Conservation (phyloP, 1,140 invertebrate species). For the Zaprionus vittiger region DNA sequence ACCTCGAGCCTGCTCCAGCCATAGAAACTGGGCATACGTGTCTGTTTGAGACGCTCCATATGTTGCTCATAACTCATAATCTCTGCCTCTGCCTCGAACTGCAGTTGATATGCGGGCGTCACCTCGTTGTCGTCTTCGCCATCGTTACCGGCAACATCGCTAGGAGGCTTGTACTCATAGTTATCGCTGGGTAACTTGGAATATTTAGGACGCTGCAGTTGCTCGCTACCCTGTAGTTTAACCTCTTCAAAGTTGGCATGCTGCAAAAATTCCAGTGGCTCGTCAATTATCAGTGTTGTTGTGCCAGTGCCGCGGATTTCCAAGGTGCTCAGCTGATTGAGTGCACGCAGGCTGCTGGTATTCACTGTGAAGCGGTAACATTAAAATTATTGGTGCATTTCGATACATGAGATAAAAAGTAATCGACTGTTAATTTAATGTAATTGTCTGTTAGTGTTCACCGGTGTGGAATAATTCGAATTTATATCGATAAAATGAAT, state of each 20-base stretch:
- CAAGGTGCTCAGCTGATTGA: conserved; percentile 86
- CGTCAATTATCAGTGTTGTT: conserved; percentile 83
- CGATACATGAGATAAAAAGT: background rate
- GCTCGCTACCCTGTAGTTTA: conserved; percentile 66
- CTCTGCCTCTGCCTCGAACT: conserved; percentile 68
- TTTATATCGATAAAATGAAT: background rate
- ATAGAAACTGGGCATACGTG: conserved; percentile 85
- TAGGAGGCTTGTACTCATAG: conserved; percentile 75
- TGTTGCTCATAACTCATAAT: conserved; percentile 88
- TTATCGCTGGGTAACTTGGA: conserved; percentile 68
- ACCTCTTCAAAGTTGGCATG: conserved; percentile 85
- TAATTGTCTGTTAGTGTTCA: no score
- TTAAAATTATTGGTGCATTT: background rate
- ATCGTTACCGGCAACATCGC: conserved; percentile 40
- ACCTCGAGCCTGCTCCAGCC: conserved; percentile 86
- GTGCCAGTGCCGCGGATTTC: conserved; percentile 86
- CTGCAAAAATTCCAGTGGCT: conserved; percentile 80
- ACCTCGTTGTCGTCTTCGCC: conserved; percentile 22
- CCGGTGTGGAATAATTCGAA: no score
- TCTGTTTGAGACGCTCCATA: conserved; percentile 85
- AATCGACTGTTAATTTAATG: background rate
- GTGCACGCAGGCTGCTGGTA: conserved; percentile 85
- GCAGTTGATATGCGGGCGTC: conserved; percentile 40
- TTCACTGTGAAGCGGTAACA: conserved; percentile 78
- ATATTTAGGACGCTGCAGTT: conserved; percentile 74